Conservation (phyloP, 1,140 invertebrate species). For the Euglossa dilemma region DNA sequence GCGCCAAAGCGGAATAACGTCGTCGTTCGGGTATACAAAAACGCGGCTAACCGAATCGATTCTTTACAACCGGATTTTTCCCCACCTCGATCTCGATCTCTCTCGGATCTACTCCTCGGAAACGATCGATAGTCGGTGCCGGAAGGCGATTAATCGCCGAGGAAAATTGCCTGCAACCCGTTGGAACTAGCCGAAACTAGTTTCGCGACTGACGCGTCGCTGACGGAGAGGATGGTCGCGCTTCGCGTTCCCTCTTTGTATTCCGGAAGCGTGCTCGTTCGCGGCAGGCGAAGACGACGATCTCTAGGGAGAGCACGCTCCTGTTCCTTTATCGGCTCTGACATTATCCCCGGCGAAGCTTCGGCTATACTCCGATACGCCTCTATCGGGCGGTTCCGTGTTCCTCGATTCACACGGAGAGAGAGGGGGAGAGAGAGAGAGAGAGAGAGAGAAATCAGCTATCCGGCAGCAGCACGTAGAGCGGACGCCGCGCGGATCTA, state of each 20-base stretch:
- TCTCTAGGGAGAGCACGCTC: slow-evolving; percentile 52
- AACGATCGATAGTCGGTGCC: too few relatives aligned
- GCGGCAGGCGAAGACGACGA: slow-evolving; percentile 3
- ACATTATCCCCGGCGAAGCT: slow-evolving; percentile 63
- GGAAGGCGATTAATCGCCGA: too few relatives aligned
- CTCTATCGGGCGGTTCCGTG: neutral
- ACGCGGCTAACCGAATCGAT: neutral
- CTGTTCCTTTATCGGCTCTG: slow-evolving; percentile 58
- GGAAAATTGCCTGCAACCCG: too few relatives aligned
- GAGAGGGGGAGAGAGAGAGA: neutral
- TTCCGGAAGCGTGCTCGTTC: slow-evolving; percentile 50
- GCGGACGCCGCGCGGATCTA: slow-evolving; percentile 19
- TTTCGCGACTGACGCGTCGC: neutral
- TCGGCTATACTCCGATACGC: slow-evolving; percentile 29
- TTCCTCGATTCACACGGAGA: neutral
- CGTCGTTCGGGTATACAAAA: slow-evolving; percentile 9
- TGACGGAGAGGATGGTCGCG: neutral
- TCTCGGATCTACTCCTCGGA: too few relatives aligned
- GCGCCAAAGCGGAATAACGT: neutral
- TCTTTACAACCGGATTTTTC: slow-evolving; percentile 15
- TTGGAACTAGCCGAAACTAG: neutral
- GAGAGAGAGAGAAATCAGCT: neutral
- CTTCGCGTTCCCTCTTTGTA: slow-evolving; percentile 47
- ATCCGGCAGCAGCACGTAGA: slow-evolving; percentile 38
- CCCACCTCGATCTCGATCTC: neutral